Evolutionary conservation across 2,888 invertebrate genomes (phyloP), one percentile per base, ranked within the genome.

Genomic region (Masnerella sp.): DNA sequence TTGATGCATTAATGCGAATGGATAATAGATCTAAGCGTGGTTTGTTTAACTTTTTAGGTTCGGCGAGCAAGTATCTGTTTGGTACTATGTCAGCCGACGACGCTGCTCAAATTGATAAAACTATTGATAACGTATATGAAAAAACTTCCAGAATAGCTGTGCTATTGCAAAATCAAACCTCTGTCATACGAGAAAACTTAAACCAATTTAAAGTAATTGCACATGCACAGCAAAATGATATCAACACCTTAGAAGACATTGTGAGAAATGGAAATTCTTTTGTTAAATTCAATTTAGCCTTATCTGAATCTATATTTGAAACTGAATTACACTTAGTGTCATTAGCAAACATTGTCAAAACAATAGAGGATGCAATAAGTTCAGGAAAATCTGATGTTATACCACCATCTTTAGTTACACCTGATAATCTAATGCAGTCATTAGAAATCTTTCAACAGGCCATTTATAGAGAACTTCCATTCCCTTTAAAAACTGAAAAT

Each of bases 51-150:
- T 42, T 65, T 17, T 12, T 54, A 2, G 65, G 54, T 2, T 12
- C 45, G 5, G 28, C 43, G 17, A 30, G 28, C 5, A 30, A 45
- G 2, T 65, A 14, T 36, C 15, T 54, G 25, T 65, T 54, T 15
- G 54, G 65, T 0, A 67, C 65, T 5, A 67, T 67, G 65, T 38
- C 36, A 9, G 54, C 56, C 1, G 47, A 47, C 2, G 65, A 65
- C 20, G 65, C 47, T 8, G 49, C 28, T 15, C 11, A 30, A 45
- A 56, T 67, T 8, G 11, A 47, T 34, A 30, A 18, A 15, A 47
- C 43, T 15, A 64, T 64, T 5, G 32, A 64, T 18, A 22, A 22
- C 5, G 64, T 64, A 12, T 64, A 64, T 45, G 18, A 36, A n/a
- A 45, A 54, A 20, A 43, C 54, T 0, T 11, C 25, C 0, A 28